Evolutionary conservation across 2,888 invertebrate species (phyloP), one percentile per base, ranked within the genome.

Genomic region (Machimus atricapillus): DNA sequence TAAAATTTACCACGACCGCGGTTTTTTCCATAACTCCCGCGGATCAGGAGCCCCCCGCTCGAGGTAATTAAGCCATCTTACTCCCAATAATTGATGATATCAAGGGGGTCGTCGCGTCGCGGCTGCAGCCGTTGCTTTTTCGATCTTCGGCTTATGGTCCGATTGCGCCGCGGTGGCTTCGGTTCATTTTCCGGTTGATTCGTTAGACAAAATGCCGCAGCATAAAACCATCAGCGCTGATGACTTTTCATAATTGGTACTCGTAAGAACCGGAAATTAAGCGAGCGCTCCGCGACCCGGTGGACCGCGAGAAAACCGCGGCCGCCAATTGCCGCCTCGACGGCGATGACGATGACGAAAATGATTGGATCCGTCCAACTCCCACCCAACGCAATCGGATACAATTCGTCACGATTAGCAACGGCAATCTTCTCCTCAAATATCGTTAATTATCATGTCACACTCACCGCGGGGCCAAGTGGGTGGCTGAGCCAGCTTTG

Each of bases 181-280:
- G 78, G n/a, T 78, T 43, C 78, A 46, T 78, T 78, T 78, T 78
- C 78, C 78, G 78, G 78, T 78, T 43, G 78, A 78, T 78, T 78
- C 78, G 78, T 43, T 78, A 27, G 40, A 43, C 78, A 78, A 46
- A 46, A 14, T 46, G 37, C 46, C 19, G 23, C 78, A 19, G 43
- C 43, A n/a, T n/a, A 19, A 19, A 16, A 40, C 43, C 43, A 43
- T 43, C 40, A 27, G 27, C 27, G 46, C 40, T 78, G 78, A 78
- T 78, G 78, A 78, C 78, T 78, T 78, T 43, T 78, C 78, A 78
- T 78, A 78, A 78, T 78, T 78, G 78, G 43, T 78, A 78, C 12
- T 23, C 78, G 23, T 43, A 78, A 78, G 78, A 78, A 78, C 78
- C 78, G 78, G 78, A 78, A 78, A 78, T 78, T 78, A 78, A 43